Conservation (phyloP, 2,113 vertebrate genomes). For the Cynopterus brachyotis region DNA sequence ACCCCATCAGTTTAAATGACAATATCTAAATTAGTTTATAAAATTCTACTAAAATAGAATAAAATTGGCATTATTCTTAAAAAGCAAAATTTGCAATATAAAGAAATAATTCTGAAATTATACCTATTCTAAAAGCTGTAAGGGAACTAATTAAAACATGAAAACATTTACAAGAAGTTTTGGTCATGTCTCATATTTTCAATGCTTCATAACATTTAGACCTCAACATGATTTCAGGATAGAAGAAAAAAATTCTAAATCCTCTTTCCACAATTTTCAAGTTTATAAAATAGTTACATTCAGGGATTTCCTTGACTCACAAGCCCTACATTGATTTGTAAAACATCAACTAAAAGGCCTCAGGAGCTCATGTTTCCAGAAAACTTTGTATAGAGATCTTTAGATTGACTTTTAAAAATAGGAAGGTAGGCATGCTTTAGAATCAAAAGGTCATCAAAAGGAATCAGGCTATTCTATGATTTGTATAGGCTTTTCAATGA, state of each 20-base stretch:
- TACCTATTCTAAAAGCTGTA: background rate
- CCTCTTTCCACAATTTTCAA: conserved; percentile 45
- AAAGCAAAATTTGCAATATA: background rate
- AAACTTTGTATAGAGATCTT: conserved; percentile 50
- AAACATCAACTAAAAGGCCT: conserved; percentile 16
- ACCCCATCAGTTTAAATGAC: background rate
- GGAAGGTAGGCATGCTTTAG: conserved; percentile 38
- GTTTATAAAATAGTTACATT: conserved; percentile 60
- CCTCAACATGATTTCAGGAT: conserved; percentile 29
- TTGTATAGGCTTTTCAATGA: background rate
- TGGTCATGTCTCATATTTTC: background rate
- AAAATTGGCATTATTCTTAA: background rate
- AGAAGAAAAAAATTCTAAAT: background rate
- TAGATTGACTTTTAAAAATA: conserved; percentile 57
- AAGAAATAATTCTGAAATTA: conserved; percentile 40
- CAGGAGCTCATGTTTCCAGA: conserved; percentile 58
- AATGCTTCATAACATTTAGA: conserved; percentile 28
- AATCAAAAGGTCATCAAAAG: conserved; percentile 7
- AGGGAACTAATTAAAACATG: background rate
- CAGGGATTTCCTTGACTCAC: conserved; percentile 45
- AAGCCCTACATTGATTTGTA: conserved; percentile 59
- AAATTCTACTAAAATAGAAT: conserved; percentile 10
- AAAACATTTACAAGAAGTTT: conserved; percentile 22
- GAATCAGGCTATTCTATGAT: background rate
- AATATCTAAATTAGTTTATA: background rate